Evolutionary conservation across 2,797 vertebrate genomes (phyloP).

Genomic region (Acrocephalus scirpaceus): DNA sequence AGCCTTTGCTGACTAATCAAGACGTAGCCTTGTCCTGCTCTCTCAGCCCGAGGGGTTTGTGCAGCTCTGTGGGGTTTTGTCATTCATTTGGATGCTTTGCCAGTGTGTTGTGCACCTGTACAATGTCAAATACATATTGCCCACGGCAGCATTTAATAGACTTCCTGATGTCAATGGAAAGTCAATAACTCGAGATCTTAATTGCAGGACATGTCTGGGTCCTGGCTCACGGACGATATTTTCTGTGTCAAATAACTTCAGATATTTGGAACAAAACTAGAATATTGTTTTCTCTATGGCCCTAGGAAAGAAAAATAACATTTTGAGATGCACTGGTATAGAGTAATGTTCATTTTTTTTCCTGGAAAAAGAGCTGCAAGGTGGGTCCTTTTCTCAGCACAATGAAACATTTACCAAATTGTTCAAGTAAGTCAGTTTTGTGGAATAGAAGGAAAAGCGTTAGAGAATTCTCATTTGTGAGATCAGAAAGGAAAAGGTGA

Average conservation of each 20-base stretch:
- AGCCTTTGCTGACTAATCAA: neutral
- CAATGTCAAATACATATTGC: conserved; percentile 47
- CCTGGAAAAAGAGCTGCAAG: neutral
- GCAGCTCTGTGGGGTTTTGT: conserved; percentile 16
- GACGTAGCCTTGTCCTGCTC: neutral
- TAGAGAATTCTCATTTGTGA: neutral
- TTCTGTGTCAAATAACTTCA: conserved; percentile 3
- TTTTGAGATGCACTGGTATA: neutral
- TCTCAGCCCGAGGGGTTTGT: neutral
- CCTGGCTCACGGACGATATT: neutral
- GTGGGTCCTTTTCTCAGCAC: neutral
- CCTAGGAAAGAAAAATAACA: neutral
- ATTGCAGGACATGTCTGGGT: conserved; percentile 20
- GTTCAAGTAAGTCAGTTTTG: neutral
- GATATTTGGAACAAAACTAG: neutral
- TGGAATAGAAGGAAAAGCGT: neutral
- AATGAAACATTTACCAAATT: neutral
- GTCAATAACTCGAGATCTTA: conserved; percentile 45
- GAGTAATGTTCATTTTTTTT: neutral
- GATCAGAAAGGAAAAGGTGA: neutral
- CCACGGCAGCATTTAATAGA: conserved; percentile 50
- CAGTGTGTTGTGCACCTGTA: neutral
- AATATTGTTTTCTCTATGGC: neutral
- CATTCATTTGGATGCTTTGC: neutral
- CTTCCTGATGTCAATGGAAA: conserved; percentile 39